Evolutionary conservation across 2,888 invertebrate species (phyloP), one percentile per base, ranked within the genome.

Genomic region (Athalia cordata): DNA sequence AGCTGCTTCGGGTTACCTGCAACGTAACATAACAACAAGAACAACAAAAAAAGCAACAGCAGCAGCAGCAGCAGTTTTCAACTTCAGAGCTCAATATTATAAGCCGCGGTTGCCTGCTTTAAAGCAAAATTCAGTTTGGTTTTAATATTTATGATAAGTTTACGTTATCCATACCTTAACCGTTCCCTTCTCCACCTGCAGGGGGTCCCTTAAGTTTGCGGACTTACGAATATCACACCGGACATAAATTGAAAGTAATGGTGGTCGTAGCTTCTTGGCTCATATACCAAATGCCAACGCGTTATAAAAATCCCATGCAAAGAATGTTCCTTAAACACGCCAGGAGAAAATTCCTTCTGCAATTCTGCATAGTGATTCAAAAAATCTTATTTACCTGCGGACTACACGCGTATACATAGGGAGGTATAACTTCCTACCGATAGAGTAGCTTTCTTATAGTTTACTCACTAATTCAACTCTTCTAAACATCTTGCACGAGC

Each of bases 241-340:
- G 83, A 84, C 88, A 89, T 89, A 88, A 89, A 89, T 89, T 88
- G 87, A 88, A 88, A 88, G 86, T 88, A 89, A 88, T 87, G 87
- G 87, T 81, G 80, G 79, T 79, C 79, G 80, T 70, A 50, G 74
- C 79, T 75, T 62, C 65, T 82, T 78, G 83, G 80, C 82, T 81
- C 81, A 82, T 84, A 81, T 82, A 81, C 81, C 81, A 83, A 81
- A 84, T 82, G 85, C 84, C 83, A 83, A 77, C 81, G 81, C 81
- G 78, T 72, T 75, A 77, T 77, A 80, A 67, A 74, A 11, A 55
- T n/a, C 67, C 64, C 66, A 81, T 70, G 80, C 65, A 79, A 79
- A 67, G 64, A 87, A 87, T 84, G 86, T 83, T 83, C 83, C 80
- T 80, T 81, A 81, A 83, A 84, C 87, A 87, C 87, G 87, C 85